Evolutionary conservation across 1,140 invertebrate genomes (phyloP).

Genomic region (Diuraphis noxia): DNA sequence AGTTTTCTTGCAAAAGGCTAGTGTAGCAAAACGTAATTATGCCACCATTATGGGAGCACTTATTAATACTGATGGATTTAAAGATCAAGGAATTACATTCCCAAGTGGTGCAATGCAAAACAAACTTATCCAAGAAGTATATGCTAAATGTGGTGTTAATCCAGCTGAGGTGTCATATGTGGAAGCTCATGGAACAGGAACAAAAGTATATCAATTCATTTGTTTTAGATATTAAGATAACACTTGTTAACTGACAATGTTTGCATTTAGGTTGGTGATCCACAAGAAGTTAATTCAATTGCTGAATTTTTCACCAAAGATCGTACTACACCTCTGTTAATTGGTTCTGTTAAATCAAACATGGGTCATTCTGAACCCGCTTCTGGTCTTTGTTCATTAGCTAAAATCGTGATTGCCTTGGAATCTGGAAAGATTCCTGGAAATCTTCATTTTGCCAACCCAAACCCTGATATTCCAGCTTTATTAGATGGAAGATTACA

Average conservation of each 20-base stretch:
- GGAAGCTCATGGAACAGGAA: conserved; percentile 96
- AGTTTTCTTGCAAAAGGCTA: conserved; percentile 78
- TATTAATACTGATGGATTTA: conserved; percentile 88
- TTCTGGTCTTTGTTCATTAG: conserved; percentile 85
- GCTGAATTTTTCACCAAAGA: conserved; percentile 84
- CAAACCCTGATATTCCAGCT: conserved; percentile 88
- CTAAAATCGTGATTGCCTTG: conserved; percentile 90
- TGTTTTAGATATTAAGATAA: background rate
- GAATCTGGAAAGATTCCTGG: conserved; percentile 81
- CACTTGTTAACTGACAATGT: background rate
- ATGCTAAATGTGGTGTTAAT: conserved; percentile 78
- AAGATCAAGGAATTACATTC: conserved; percentile 88
- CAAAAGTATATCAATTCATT: conserved; percentile 66
- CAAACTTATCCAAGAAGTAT: conserved; percentile 81
- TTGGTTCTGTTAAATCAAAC: conserved; percentile 97
- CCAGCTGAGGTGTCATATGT: conserved; percentile 83
- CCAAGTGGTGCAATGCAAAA: conserved; percentile 87
- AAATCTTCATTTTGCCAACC: conserved; percentile 86
- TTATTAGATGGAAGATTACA: conserved; percentile 82
- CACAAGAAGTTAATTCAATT: conserved; percentile 93
- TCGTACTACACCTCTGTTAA: conserved; percentile 76
- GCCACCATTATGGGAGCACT: conserved; percentile 83
- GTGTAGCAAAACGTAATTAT: conserved; percentile 78
- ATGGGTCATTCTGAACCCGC: conserved; percentile 97
- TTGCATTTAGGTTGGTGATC: conserved; percentile 74